Percentiles rank a stretch among this genome's conserved stretches.
Conservation (phyloP, 2,888 invertebrate genomes). For the Macrosoma leucophasiata region DNA sequence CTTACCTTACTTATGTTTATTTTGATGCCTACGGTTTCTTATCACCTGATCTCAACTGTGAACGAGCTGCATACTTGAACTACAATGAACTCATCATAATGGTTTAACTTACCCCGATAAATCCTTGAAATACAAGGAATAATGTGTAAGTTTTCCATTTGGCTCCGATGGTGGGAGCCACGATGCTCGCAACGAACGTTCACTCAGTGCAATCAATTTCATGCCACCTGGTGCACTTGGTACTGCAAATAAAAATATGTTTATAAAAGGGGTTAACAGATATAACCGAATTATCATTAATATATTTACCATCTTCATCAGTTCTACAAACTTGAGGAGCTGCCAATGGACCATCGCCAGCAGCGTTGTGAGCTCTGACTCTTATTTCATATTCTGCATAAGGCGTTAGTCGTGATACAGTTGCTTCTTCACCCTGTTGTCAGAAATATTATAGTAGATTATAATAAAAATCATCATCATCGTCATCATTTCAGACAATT, state of each 20-base stretch:
- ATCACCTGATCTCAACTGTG: too few species aligned
- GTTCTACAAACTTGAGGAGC: constrained; percentile 86
- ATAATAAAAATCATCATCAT: too few species aligned
- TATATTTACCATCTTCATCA: constrained; percentile 84
- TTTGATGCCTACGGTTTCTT: too few species aligned
- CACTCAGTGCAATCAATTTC: constrained; percentile 87
- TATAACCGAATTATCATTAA: neutral
- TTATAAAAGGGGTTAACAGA: neutral
- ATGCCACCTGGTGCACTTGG: constrained; percentile 90
- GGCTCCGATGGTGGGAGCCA: constrained; percentile 89
- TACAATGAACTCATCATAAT: neutral
- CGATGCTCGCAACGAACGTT: constrained; percentile 86
- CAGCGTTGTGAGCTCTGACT: constrained; percentile 88
- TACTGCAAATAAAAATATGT: constrained; percentile 63
- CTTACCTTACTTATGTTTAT: too few species aligned
- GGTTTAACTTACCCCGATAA: constrained; percentile 72
- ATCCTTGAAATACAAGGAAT: constrained; percentile 85
- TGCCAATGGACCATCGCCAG: constrained; percentile 89
- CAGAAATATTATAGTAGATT: constrained; percentile 1
- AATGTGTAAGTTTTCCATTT: constrained; percentile 88
- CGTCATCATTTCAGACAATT: too few species aligned
- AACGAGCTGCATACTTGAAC: too few species aligned
- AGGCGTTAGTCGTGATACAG: constrained; percentile 85
- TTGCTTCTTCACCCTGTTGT: constrained; percentile 80
- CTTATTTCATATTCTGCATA: constrained; percentile 92